These are phyloP conservation scores for Albula glossodonta DNA, from an alignment of 2,113 vertebrate genomes.

Conservation along the genomic window DNA sequence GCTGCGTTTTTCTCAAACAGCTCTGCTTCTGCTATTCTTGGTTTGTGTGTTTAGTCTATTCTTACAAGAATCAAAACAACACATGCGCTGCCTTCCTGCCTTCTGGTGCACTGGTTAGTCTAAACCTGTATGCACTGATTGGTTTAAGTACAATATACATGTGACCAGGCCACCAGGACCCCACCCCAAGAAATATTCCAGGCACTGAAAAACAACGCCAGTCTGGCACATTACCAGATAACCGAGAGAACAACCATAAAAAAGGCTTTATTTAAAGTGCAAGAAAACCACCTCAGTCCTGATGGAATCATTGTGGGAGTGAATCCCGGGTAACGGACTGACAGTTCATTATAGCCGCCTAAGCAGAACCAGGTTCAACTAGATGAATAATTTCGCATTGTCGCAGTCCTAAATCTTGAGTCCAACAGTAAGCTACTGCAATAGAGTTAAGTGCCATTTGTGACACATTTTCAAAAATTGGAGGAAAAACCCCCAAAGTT, in stretches of 20 bases:
- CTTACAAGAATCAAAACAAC: not conserved
- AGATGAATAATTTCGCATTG: no score
- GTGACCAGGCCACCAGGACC: no score
- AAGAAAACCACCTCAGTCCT: not conserved
- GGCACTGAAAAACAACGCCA: no score
- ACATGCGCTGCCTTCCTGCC: not conserved
- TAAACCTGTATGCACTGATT: not conserved
- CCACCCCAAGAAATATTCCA: no score
- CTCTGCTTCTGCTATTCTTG: conserved; percentile 39
- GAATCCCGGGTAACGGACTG: no score
- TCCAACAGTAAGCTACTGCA: not conserved
- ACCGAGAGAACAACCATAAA: not conserved
- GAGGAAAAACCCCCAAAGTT: not conserved
- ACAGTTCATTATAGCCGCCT: no score
- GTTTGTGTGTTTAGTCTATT: conserved; percentile 2
- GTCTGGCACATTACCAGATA: not conserved
- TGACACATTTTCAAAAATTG: not conserved
- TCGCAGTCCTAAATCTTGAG: not conserved
- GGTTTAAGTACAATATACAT: not conserved
- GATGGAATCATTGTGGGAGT: not conserved
- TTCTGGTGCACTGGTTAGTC: not conserved
- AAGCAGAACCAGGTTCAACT: no score
- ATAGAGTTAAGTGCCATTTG: not conserved
- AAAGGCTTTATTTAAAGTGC: not conserved
- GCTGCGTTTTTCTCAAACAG: conserved; percentile 57